Evolutionary conservation across 2,113 vertebrate species (phyloP), one percentile per base, ranked within the genome.

Genomic region (Butorides virescens): DNA sequence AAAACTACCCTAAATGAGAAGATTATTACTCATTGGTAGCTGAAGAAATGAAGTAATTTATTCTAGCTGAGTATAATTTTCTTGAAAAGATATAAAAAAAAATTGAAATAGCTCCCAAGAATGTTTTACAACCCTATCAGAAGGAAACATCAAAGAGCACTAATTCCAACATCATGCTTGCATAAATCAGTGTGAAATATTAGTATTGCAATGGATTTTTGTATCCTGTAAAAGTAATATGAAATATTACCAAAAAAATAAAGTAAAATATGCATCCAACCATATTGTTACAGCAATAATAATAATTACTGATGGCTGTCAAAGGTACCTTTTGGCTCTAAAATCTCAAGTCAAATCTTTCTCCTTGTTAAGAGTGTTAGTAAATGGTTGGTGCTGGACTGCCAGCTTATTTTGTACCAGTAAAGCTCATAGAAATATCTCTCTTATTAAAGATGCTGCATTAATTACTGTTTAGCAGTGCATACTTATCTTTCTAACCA

Each of bases 121-220:
- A 87, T 47, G 15, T 80, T 94, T 94, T 58, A 93, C 78, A 95
- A 74, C 34, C 84, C 59, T 59, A 72, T 91, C 71, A 88, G 85
- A 86, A 86, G 25, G 78, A 94, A 96, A 88, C 61, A 81, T 49
- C 32, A 93, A 81, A 53, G 47, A 75, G 19, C 53, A n/a, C 14
- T n/a, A 85, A 58, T 56, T 77, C 58, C 62, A 75, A 44, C 26
- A 55, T 85, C 55, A 67, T 63, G 61, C 52, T 68, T 88, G 30
- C 29, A 32, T 71, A 85, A 95, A 78, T 83, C 53, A 70, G 9
- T 1, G 2, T 94, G 61, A 94, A 93, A 81, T 63, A 68, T n/a
- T 86, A 87, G 56, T 58, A 62, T 72, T 78, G 32, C 58, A 53
- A 27, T 39, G 44, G 61, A 47, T 84, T 93, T 95, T 95, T 91